A percentile compares a stretch with the other conserved stretches of the same genome.
phyloP scores from a whole-genome alignment of 2,113 vertebrate species.

The Microcebus tavaratra region DNA sequence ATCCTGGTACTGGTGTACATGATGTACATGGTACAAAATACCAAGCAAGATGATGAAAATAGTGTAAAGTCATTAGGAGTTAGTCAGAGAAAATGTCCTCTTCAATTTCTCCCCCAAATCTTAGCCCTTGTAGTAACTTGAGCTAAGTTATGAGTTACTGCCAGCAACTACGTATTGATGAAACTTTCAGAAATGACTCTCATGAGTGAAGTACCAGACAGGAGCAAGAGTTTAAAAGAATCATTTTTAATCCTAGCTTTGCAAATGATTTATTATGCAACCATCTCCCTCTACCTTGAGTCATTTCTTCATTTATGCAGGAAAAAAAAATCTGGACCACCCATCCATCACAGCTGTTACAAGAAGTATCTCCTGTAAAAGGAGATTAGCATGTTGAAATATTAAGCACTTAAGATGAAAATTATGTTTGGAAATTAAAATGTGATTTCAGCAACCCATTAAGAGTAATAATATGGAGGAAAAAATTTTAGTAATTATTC shows the following conservation, averaged over 20 bases:
- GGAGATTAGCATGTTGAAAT: background rate
- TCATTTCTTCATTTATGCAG: slow-evolving; percentile 6
- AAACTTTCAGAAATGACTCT: slow-evolving; percentile 6
- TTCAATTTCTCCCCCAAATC: background rate
- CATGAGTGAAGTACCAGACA: background rate
- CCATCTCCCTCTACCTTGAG: slow-evolving; percentile 20
- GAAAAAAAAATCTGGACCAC: background rate
- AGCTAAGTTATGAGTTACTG: background rate
- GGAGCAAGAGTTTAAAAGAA: background rate
- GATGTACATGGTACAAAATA: background rate
- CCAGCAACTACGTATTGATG: background rate
- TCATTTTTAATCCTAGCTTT: slow-evolving; percentile 13
- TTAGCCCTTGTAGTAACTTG: background rate
- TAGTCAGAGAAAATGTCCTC: background rate
- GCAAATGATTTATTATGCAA: slow-evolving; percentile 43
- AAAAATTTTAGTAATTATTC: slow-evolving; percentile 12
- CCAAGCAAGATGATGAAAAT: background rate
- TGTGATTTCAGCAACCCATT: slow-evolving; percentile 43
- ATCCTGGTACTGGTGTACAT: background rate
- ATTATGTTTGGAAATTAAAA: slow-evolving; percentile 58
- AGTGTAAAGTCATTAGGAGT: background rate
- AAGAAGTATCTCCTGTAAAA: slow-evolving; percentile 13
- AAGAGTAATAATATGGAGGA: slow-evolving; percentile 23
- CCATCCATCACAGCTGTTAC: slow-evolving; percentile 32
- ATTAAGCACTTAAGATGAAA: slow-evolving; percentile 43